Base-by-base conservation (phyloP, 1,140 invertebrate genomes). In the Monochamus saltuarius region DNA sequence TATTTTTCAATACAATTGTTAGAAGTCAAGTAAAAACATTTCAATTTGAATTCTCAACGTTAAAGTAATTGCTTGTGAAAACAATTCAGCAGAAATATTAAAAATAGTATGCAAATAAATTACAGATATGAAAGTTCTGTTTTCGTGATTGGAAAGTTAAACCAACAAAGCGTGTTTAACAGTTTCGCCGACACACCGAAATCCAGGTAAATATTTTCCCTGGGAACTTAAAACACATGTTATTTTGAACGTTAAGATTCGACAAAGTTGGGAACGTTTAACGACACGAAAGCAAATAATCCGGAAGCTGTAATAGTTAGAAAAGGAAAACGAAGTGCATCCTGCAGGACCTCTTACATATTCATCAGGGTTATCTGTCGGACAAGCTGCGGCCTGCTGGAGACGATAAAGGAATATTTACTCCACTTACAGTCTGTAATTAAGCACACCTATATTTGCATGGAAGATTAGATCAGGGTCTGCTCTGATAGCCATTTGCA, bases 351-450 rank as follows among this genome's bases (percentile, higher is more conserved):
- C 70, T 69, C 62, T 71, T 73, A 71, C 72, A 73, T 73, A 73
- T 73, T 73, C 72, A 73, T 73, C 70, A 71, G 68, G 65, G 72
- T 70, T 72, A 72, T 72, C 70, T 73, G 66, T 68, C 54, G 63
- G 68, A 72, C 68, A 70, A 71, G 68, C 66, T 62, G 65, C 57
- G 59, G 71, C 57, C 71, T 73, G 73, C 58, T 65, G 43, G 52
- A 59, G 61, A 71, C 72, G 73, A 71, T 75, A 75, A 74, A 75
- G 70, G 72, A 71, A 74, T 75, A 74, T 75, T 75, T 74, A 75
- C 73, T 71, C 64, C 67, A 73, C 71, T 74, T 73, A 67, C 69
- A 71, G 66, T 70, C 66, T 68, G 71, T 75, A 75, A 75, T 75
- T 73, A 75, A 74, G 73, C 70, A 57, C 71, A 74, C 71, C 73